phyloP scores from a whole-genome alignment of 2,797 vertebrate genomes.

The Dromococcyx pavoninus region DNA sequence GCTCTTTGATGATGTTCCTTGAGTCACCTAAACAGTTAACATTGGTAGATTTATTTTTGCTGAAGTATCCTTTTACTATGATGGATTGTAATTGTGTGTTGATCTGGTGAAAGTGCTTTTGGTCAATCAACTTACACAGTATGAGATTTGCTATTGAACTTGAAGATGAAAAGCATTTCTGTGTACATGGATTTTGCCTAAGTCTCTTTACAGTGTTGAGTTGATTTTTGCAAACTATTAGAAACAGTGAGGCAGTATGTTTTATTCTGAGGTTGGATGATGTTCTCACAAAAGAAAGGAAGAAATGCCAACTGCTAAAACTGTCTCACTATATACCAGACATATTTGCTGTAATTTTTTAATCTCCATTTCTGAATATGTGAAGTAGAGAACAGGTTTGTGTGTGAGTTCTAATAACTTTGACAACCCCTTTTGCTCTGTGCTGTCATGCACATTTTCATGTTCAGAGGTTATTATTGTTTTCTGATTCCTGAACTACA shows the following conservation, averaged over 20 bases:
- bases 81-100: background rate
- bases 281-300: background rate
- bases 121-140: background rate
- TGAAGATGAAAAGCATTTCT: background rate
- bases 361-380: background rate
- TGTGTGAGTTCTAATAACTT: background rate
- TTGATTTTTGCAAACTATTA: background rate
- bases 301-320: background rate
- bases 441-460: background rate
- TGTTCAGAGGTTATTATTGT: background rate
- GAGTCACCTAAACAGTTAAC: background rate
- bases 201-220: accelerated
- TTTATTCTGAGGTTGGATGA: background rate
- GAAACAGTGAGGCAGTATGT: background rate
- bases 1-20: background rate
- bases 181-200: background rate
- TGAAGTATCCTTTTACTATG: background rate
- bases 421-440: background rate
- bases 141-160: background rate
- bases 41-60: background rate
- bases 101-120: background rate
- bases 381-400: background rate
- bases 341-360: background rate
- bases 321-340: background rate
- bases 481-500: background rate